A percentile compares a stretch with the other conserved stretches of the same genome.
Conservation (phyloP, 2,888 invertebrate genomes). For the Brachynemurus nebulosus region DNA sequence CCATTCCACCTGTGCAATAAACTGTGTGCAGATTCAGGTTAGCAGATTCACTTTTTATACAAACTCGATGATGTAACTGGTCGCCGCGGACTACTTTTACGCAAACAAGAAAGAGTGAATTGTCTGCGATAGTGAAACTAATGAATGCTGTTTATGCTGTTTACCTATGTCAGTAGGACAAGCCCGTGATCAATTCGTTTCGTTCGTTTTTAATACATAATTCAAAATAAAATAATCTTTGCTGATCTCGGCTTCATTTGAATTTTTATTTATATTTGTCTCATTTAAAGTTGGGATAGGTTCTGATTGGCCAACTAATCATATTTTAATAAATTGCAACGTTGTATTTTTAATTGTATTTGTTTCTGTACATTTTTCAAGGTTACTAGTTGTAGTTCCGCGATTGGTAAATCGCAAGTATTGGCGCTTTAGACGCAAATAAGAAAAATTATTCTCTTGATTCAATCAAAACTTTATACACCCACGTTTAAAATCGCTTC, state of each 20-base stretch:
- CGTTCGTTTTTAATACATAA: background rate
- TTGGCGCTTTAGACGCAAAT: too few species aligned
- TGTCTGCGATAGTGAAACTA: slow-evolving; percentile 1
- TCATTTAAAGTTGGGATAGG: slow-evolving; percentile 1
- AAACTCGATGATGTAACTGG: background rate
- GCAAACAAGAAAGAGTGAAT: background rate
- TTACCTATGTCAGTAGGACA: background rate
- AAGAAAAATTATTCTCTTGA: too few species aligned
- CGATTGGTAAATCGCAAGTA: too few species aligned
- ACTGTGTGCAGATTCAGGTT: background rate
- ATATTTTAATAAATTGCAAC: too few species aligned
- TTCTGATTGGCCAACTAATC: background rate
- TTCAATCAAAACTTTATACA: too few species aligned
- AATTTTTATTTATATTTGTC: background rate
- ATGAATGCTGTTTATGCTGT: background rate
- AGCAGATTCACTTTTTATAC: slow-evolving; percentile 1
- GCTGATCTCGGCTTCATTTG: background rate
- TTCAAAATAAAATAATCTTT: background rate
- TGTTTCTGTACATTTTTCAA: too few species aligned
- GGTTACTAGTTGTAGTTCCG: too few species aligned
- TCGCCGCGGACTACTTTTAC: background rate
- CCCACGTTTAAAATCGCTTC: too few species aligned
- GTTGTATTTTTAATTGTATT: too few species aligned
- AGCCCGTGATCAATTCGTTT: slow-evolving; percentile 1
- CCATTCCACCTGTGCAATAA: background rate